phyloP scores from a whole-genome alignment of 2,888 invertebrate species.

The Eupithecia subumbrata region DNA sequence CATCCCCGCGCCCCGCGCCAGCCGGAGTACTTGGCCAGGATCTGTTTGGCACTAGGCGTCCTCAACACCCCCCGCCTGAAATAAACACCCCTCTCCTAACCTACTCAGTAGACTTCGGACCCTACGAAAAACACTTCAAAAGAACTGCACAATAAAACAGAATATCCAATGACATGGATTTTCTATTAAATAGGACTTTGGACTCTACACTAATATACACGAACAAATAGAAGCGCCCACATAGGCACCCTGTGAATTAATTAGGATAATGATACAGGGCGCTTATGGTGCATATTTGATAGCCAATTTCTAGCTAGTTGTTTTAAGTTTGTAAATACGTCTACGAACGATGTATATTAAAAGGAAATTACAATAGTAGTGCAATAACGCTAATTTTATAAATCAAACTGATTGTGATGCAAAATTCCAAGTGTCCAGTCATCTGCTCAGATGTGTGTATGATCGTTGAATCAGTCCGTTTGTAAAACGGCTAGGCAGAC shows the following conservation, averaged over 20 bases:
- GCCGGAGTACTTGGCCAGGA: constrained; percentile 72
- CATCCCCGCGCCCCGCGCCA: constrained; percentile 58
- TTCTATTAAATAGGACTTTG: constrained; percentile 88
- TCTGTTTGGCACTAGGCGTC: constrained; percentile 83
- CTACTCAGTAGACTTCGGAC: constrained; percentile 70
- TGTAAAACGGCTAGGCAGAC: no score
- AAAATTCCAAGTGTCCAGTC: constrained; percentile 13
- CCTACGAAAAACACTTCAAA: constrained; percentile 64
- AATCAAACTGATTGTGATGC: constrained; percentile 40
- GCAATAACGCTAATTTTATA: constrained; percentile 22
- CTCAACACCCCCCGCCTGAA: constrained; percentile 55
- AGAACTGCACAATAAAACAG: constrained; percentile 84
- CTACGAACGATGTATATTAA: background rate
- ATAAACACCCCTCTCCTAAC: constrained; percentile 59
- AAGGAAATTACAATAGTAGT: background rate
- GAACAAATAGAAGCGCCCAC: constrained; percentile 74
- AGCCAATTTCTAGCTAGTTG: constrained; percentile 38
- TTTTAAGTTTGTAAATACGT: constrained; percentile 35
- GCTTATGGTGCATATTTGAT: constrained; percentile 35
- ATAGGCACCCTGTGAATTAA: constrained; percentile 52
- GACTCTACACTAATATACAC: constrained; percentile 57
- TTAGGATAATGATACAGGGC: constrained; percentile 65
- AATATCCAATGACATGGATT: constrained; percentile 92
- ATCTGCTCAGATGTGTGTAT: background rate
- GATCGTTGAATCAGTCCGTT: background rate